Evolutionary conservation across 2,797 vertebrate genomes (phyloP), one percentile per base, ranked within the genome.

Genomic region (Gila robusta): DNA sequence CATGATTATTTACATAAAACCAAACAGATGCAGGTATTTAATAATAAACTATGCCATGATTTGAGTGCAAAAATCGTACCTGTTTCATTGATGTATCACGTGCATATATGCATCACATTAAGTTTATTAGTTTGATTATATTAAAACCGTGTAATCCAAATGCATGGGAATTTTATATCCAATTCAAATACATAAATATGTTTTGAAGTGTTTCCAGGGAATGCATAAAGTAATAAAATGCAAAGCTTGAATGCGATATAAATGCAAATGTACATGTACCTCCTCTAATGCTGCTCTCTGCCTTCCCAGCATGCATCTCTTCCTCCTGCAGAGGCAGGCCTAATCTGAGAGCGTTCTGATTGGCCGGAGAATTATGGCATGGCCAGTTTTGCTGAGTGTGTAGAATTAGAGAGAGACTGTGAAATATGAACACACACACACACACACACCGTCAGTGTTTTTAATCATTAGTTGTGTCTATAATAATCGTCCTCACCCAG

Each of bases 301-400:
- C 78, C 64, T 88, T 84, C 86, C 86, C 86, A 84, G 84, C 84
- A 86, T 84, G 81, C 81, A 85, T 52, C 52, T 28, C 9, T 82
- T 16, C 23, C 67, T 78, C 54, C 54, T 26, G 35, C 76, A 59
- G 9, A 32, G 54, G 6, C 81, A 44, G 70, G 9, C 6, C 69
- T 78, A 54, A 87, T 76, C 69, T 72, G 32, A 77, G 59, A 77
- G 59, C 32, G 17, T 28, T 67, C 54, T 73, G 66, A 72, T 71
- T 87, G 76, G 82, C n/a, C 9, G 19, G 44, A 79, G n/a, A 14
- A 37, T 41, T n/a, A 54, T 14, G 32, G 14, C 67, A 79, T 9
- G 28, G 32, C 5, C 66, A 35, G 35, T 81, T 80, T 26, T 71
- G 39, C 59, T 59, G 49, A 66, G 54, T 64, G 23, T n/a, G 73